phyloP scores from a whole-genome alignment of 2,113 vertebrate species.

The Phocoena sinus region DNA sequence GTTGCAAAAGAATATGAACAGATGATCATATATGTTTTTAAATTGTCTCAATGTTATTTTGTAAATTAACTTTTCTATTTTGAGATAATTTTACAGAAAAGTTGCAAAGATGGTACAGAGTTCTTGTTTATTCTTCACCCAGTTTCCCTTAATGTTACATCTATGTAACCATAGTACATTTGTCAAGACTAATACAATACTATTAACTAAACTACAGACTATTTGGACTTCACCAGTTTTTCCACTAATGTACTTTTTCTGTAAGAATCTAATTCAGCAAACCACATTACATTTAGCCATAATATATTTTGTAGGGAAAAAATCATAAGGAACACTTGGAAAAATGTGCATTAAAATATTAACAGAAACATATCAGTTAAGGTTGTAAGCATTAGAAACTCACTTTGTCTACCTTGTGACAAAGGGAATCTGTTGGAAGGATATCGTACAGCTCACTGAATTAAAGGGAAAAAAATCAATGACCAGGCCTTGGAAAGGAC shows the following conservation, averaged over 20 bases:
- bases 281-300: not conserved
- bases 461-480: not conserved
- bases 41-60: not conserved
- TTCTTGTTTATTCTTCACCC: not conserved
- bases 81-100: not conserved
- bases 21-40: not conserved
- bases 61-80: not conserved
- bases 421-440: not conserved
- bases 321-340: not conserved
- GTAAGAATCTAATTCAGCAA: not conserved
- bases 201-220: not conserved
- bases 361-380: not conserved
- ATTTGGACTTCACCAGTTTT: not conserved
- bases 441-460: not conserved
- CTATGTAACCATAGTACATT: not conserved
- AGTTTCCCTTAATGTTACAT: not conserved
- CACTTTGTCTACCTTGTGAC: not conserved
- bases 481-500: not conserved
- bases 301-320: not conserved
- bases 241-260: not conserved
- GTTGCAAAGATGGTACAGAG: not conserved
- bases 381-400: not conserved
- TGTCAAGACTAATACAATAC: not conserved
- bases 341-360: not conserved
- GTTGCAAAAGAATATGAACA: not conserved